Conservation (phyloP, 2,113 vertebrate genomes). For the Phainopepla nitens region DNA sequence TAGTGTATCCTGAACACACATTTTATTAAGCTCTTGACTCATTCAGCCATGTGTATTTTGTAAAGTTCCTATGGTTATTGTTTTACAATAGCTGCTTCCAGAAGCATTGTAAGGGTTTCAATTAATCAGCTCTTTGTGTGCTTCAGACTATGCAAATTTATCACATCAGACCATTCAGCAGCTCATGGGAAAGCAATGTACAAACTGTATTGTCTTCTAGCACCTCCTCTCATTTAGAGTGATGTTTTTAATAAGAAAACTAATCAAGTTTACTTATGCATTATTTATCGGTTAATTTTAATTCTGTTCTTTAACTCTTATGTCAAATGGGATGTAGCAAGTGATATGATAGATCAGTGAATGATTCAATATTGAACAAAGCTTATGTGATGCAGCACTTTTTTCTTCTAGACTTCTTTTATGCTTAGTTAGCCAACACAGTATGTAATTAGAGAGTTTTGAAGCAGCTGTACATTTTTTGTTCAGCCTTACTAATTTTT, state of each 20-base stretch:
- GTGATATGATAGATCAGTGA: slow-evolving; percentile 69
- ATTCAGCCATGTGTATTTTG: slow-evolving; percentile 83
- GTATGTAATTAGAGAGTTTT: slow-evolving; percentile 41
- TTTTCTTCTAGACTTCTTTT: slow-evolving; percentile 50
- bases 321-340: slow-evolving; percentile 69
- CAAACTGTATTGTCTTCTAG: slow-evolving; percentile 90
- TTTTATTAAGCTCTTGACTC: slow-evolving; percentile 77
- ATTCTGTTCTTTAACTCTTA: slow-evolving; percentile 64
- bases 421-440: slow-evolving; percentile 32
- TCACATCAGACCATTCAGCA: slow-evolving; percentile 90
- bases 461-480: slow-evolving; percentile 28
- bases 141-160: slow-evolving; percentile 98
- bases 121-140: slow-evolving; percentile 98
- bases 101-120: slow-evolving; percentile 87
- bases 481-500: slow-evolving; percentile 1
- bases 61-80: slow-evolving; percentile 87
- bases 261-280: slow-evolving; percentile 86
- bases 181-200: slow-evolving; percentile 92
- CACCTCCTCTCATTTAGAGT: slow-evolving; percentile 88
- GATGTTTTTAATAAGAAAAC: slow-evolving; percentile 98
- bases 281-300: slow-evolving; percentile 80
- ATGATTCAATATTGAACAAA: slow-evolving; percentile 65
- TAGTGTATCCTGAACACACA: slow-evolving; percentile 72
- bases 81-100: slow-evolving; percentile 86
- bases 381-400: slow-evolving; percentile 67